Base-by-base conservation (phyloP, 2,797 vertebrate species). In the Setipinna tenuifilis region DNA sequence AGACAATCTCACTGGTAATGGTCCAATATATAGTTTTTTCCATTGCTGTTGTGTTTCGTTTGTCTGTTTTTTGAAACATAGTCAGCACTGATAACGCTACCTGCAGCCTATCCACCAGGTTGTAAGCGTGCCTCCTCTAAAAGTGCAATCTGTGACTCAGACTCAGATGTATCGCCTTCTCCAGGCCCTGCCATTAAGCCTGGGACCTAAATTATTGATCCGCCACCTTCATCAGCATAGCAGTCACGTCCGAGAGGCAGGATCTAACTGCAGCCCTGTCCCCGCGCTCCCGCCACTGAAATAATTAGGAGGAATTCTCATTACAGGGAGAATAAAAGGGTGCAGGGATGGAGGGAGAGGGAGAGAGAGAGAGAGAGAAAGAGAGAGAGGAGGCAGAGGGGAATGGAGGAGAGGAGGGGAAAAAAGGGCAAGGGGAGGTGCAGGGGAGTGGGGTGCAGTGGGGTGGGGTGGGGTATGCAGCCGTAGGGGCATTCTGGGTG, bases 241-340 rank as follows among this genome's bases (percentile, higher is more conserved):
- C 96, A 96, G 97, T 99, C 98, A 98, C 97, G 97, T 98, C 95
- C 93, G 44, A 61, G 95, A 92, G 93, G 94, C 93, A 92, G 96
- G 96, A 96, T 96, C 95, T 96, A 95, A 97, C 96, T 95, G 95
- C 91, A 94, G 94, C 94, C 95, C 94, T 81, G 96, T 96, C 96
- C 96, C 96, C 92, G 91, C 91, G 95, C 96, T 96, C 95, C 96
- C 97, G 96, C 97, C 97, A 95, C 96, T 95, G 96, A 97, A 97
- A 98, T 98, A 97, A 98, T 99, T 98, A 98, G 97, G 96, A 97
- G 96, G 94, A 96, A 96, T 97, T 98, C 97, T 99, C 97, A 98
- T 99, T 99, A 98, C 71, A 97, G 96, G 95, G 91, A 94, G 95
- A 97, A 96, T 95, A 96, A 97, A 97, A 96, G 96, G 96, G 95